These are phyloP conservation scores for Solenopsis invicta DNA, from an alignment of 1,140 invertebrate species.

Conservation along the genomic window DNA sequence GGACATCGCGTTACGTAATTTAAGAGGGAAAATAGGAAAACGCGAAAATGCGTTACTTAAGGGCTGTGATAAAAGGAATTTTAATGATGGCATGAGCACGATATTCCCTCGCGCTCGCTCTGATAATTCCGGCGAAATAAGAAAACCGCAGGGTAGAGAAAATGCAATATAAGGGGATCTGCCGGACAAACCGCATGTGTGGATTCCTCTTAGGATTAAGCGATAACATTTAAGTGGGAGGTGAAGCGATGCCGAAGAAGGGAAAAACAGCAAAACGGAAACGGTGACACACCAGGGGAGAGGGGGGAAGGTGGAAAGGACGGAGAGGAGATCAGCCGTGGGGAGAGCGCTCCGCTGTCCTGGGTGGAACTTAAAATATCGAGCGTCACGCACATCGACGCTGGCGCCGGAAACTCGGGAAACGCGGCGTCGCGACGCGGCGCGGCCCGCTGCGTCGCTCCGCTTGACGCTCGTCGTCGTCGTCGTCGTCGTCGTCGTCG, in stretches of 20 bases:
- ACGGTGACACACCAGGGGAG: background rate
- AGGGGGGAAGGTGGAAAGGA: background rate
- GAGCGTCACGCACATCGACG: slow-evolving; percentile 63
- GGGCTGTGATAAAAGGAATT: slow-evolving; percentile 1
- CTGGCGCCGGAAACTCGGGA: slow-evolving; percentile 64
- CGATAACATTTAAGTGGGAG: slow-evolving; percentile 23
- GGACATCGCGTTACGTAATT: slow-evolving; percentile 14
- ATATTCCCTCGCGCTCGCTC: too few species aligned
- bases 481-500: slow-evolving; percentile 3
- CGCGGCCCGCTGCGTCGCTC: background rate
- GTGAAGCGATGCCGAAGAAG: slow-evolving; percentile 1
- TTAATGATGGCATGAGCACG: background rate
- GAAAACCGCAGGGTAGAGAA: background rate
- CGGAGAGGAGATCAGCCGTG: background rate
- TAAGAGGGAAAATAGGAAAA: slow-evolving; percentile 15
- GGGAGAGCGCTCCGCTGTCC: slow-evolving; percentile 25
- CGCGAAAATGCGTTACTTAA: slow-evolving; percentile 3
- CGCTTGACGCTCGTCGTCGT: background rate
- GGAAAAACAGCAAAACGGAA: background rate
- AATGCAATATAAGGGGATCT: background rate
- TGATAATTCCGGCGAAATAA: slow-evolving; percentile 7
- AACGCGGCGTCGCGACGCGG: slow-evolving; percentile 52
- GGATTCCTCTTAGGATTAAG: slow-evolving; percentile 32
- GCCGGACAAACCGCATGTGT: too few species aligned
- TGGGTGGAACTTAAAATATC: slow-evolving; percentile 65